A percentile compares a stretch with the other conserved stretches of the same genome.
Conservation (phyloP, 2,113 vertebrate genomes). For the Chaenocephalus aceratus region DNA sequence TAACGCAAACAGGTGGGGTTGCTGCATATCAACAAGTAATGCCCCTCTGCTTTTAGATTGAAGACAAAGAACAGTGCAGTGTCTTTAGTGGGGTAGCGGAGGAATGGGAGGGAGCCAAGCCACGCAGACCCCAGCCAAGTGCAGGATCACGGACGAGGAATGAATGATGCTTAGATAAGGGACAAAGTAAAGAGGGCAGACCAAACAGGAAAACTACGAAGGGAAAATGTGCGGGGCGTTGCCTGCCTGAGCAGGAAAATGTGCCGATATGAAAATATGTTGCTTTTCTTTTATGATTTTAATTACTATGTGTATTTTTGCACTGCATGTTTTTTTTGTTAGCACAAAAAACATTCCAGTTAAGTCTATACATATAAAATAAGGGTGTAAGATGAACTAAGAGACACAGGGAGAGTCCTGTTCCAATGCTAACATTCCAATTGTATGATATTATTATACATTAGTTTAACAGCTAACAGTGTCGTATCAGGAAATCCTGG, state of each 20-base stretch:
- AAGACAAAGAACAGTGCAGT: conserved; percentile 74
- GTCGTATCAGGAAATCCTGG: not conserved
- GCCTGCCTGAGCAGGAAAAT: conserved; percentile 71
- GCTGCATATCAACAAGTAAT: conserved; percentile 54
- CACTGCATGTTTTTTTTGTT: not conserved
- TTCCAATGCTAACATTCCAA: too few relatives aligned
- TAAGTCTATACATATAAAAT: not conserved
- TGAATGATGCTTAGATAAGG: conserved; percentile 85
- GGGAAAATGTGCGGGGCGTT: conserved; percentile 76
- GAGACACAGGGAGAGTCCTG: not conserved
- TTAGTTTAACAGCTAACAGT: conserved; percentile 6
- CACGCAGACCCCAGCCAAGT: conserved; percentile 74
- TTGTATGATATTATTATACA: too few relatives aligned
- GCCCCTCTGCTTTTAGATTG: conserved; percentile 39
- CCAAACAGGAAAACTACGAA: conserved; percentile 85
- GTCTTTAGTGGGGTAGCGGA: conserved; percentile 67
- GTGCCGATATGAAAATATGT: conserved; percentile 57
- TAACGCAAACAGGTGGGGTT: conserved; percentile 59
- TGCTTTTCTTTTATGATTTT: conserved; percentile 40
- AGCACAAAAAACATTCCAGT: not conserved
- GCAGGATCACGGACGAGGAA: conserved; percentile 81
- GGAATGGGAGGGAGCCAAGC: conserved; percentile 76
- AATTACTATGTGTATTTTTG: not conserved
- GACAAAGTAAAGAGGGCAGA: conserved; percentile 82
- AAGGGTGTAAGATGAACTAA: not conserved